A percentile compares a stretch with the other conserved stretches of the same genome.
These are phyloP conservation scores for Heliconius ismenius DNA, from an alignment of 2,888 invertebrate genomes.

Conservation along the genomic window DNA sequence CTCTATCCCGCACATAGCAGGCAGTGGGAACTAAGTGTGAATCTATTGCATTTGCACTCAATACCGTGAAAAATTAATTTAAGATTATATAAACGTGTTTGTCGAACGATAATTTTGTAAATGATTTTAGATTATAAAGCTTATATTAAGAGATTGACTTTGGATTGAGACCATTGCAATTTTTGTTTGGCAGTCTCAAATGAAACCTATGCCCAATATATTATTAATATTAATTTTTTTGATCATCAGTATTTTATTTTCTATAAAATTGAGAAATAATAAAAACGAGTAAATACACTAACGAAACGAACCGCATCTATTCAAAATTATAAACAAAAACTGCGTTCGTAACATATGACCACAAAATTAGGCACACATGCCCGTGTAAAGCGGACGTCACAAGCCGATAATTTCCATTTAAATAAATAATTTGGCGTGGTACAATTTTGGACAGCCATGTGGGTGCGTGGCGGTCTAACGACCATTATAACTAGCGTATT, in stretches of 20 bases:
- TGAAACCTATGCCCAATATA: too few species aligned
- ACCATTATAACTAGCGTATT: slow-evolving; percentile 73
- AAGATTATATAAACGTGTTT: neutral
- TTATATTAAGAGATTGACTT: neutral
- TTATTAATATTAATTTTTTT: too few species aligned
- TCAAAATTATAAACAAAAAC: slow-evolving; percentile 57
- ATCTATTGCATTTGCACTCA: too few species aligned
- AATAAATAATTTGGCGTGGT: slow-evolving; percentile 79
- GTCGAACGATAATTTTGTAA: neutral
- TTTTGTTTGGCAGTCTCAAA: neutral
- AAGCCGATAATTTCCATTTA: slow-evolving; percentile 74
- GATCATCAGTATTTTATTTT: too few species aligned
- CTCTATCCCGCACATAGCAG: too few species aligned
- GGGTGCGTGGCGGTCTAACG: slow-evolving; percentile 71
- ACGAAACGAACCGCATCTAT: slow-evolving; percentile 60
- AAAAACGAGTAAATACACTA: slow-evolving; percentile 34
- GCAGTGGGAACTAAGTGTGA: too few species aligned
- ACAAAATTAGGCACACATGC: slow-evolving; percentile 66
- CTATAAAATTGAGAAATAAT: neutral
- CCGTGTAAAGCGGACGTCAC: slow-evolving; percentile 61
- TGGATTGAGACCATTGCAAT: neutral
- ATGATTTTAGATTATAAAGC: neutral
- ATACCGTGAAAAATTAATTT: neutral
- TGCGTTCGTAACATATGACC: slow-evolving; percentile 60
- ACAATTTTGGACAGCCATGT: slow-evolving; percentile 74